phyloP scores from a whole-genome alignment of 30 jellyfish, hydroid and myxozoan genomes.

The Aurelia coerulea region DNA sequence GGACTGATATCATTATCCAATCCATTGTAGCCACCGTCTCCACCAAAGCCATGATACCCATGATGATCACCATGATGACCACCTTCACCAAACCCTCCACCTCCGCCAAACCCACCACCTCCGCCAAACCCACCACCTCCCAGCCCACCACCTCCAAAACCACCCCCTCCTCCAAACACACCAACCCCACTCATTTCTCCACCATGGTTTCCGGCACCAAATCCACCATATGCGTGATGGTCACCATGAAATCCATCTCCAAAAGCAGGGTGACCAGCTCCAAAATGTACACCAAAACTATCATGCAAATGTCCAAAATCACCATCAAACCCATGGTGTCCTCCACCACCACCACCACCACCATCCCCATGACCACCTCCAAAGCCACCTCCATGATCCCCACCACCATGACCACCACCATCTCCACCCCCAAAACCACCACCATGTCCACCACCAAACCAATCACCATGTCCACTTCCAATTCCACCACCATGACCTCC shows the following conservation, averaged over 20 bases:
- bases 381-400: constrained; percentile 3
- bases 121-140: constrained; percentile 32
- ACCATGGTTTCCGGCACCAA: too few species aligned
- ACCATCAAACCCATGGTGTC: constrained; percentile 49
- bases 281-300: constrained; percentile 38
- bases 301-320: background rate
- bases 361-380: constrained; percentile 36
- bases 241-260: constrained; percentile 55
- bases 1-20: constrained; percentile 26
- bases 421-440: constrained; percentile 34
- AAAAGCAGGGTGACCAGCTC: constrained; percentile 44
- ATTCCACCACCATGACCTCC: constrained; percentile 19
- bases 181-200: constrained; percentile 2
- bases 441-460: constrained; percentile 36
- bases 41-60: constrained; percentile 43
- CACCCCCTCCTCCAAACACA: constrained; percentile 29
- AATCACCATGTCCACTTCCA: constrained; percentile 37
- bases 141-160: constrained; percentile 12
- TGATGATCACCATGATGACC: constrained; percentile 16
- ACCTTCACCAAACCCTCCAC: constrained; percentile 11
- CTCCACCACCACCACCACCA: constrained; percentile 9
- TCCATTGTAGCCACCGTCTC: constrained; percentile 56
- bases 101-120: constrained; percentile 13
- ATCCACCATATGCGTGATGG: constrained; percentile 10
- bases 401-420: background rate